Conservation (phyloP, 2,888 invertebrate genomes). For the Griposia aprilina region DNA sequence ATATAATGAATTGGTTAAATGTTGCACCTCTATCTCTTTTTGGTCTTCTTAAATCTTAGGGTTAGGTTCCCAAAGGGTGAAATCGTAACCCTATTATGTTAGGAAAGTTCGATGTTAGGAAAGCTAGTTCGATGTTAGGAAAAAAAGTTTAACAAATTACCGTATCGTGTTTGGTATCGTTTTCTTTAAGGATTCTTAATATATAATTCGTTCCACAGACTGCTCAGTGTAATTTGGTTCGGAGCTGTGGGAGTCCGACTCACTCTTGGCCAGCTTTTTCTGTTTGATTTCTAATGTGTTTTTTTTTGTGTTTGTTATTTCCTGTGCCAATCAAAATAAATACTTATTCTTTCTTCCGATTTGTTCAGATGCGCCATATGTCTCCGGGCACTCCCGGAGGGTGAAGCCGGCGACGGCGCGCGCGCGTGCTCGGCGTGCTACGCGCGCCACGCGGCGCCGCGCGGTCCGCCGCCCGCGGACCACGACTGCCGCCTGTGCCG, state of each 20-base stretch:
- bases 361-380: conserved; percentile 90
- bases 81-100: background rate
- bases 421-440: conserved; percentile 94
- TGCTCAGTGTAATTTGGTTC: background rate
- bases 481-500: conserved; percentile 95
- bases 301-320: background rate
- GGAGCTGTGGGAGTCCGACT: background rate
- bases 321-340: too few species aligned
- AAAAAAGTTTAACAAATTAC: too few species aligned
- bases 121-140: too few species aligned
- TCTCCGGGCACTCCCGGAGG: conserved; percentile 87
- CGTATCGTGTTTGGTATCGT: too few species aligned
- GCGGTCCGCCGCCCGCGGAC: conserved; percentile 81
- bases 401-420: conserved; percentile 86
- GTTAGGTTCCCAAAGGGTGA: background rate
- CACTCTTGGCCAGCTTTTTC: background rate
- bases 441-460: conserved; percentile 87
- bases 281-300: background rate
- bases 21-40: background rate
- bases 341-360: background rate
- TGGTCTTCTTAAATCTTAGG: background rate
- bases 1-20: background rate
- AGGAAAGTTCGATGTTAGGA: too few species aligned
- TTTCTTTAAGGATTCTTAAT: too few species aligned
- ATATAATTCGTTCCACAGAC: background rate